Percentiles rank a stretch among this genome's conserved stretches.
Evolutionary conservation across 2,888 invertebrate species (phyloP).

Genomic region (Anodontia alba): DNA sequence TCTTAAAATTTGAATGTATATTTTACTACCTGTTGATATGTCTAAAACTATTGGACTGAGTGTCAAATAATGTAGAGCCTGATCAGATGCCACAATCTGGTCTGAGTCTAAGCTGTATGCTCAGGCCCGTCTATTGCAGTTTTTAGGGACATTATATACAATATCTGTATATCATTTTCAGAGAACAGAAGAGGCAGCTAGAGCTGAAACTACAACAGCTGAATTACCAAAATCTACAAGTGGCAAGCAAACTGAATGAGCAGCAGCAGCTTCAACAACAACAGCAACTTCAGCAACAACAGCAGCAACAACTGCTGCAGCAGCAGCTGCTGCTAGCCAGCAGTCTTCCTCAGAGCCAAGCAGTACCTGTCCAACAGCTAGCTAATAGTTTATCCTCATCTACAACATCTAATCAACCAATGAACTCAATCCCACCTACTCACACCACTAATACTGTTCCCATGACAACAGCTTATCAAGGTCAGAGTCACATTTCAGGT

Average conservation of each 20-base stretch:
- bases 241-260: conserved; percentile 8
- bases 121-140: no score
- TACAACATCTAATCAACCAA: conserved; percentile 55
- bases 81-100: no score
- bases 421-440: conserved; percentile 65
- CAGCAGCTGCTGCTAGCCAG: neutral
- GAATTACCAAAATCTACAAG: conserved; percentile 58
- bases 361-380: conserved; percentile 33
- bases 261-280: conserved; percentile 7
- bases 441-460: conserved; percentile 50
- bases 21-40: no score
- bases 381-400: conserved; percentile 50
- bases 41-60: no score
- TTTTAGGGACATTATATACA: no score
- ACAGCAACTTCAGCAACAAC: conserved; percentile 21
- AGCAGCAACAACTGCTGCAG: neutral
- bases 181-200: conserved; percentile 71
- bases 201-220: conserved; percentile 69
- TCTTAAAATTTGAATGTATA: no score
- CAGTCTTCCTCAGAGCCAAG: neutral
- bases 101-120: no score
- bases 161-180: conserved; percentile 29
- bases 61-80: no score
- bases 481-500: conserved; percentile 22
- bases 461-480: conserved; percentile 43